Evolutionary conservation across 1,140 invertebrate genomes (phyloP), one percentile per base, ranked within the genome.

Genomic region (Diachasma alloeum): DNA sequence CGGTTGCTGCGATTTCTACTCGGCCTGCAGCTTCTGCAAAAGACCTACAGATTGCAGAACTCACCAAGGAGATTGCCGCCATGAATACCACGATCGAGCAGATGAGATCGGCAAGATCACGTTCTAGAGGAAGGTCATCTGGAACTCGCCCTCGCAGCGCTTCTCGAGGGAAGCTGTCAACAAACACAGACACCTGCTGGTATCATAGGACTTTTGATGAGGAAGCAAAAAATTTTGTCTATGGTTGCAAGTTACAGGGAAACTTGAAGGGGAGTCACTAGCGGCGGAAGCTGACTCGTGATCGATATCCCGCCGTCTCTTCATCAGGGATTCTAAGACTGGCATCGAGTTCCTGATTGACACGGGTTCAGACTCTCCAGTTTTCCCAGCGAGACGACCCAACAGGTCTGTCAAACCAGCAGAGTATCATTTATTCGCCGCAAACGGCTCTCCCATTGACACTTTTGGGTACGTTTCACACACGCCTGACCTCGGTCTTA

Each of bases 381-480:
- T 86, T 0, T 56, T 86, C 44, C 83, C 82, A 17, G 22, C 17
- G 0, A 46, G 11, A 6, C 53, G 42, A 66, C 53, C 37, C 9
- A 36, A 66, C 72, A 15, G 69, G 70, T 36, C 63, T 42, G 59
- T 6, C 31, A 72, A 1, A 79, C 78, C 56, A 48, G 66, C 37
- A 26, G 75, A 44, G 26, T 82, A 42, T 39, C 75, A 77, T 48
- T 72, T 77, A 44, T 80, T 42, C 42, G 83, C 67, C 37, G 78
- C 80, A 3, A 85, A 90, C 70, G 83, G 90, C 4, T 63, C 79
- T 0, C 77, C 74, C n/a, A 36, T 84, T 86, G 3, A 88, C 87
- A n/a, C n/a, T 83, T 90, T 4, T 87, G 89, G 10, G 84, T 86
- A 4, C 87, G 91, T 79, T 88, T 90, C 39, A n/a, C n/a, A n/a